Base-by-base conservation (phyloP, 2,888 invertebrate genomes). In the Stenolophus ochropezus region DNA sequence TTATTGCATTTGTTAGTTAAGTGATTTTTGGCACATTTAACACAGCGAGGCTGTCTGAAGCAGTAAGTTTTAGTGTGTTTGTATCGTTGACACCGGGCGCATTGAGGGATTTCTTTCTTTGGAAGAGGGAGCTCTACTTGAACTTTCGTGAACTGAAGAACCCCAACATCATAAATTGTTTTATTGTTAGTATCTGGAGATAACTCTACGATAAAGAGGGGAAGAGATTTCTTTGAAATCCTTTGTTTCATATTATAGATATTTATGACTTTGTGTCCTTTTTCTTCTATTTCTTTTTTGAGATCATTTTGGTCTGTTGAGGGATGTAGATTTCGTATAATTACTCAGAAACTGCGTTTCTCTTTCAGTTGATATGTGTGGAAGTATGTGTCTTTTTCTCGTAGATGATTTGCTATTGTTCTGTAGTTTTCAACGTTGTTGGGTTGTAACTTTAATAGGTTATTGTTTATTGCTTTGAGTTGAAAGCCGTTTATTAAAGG, bases 21-120 rank as follows among this genome's bases (percentile, higher is more conserved):
- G 71, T 85, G 84, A n/a, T 83, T 53, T 16, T 61, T 53, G n/a
- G 81, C 82, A 74, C 82, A 78, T 69, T 69, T 23, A 69, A 42
- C 33, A 27, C 82, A 78, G 18, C 61, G 71, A 47, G 42, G 82
- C 6, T 79, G 73, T 73, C 83, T 47, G 14, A 56, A 82, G 53
- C 84, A 84, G 79, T 85, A 85, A n/a, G 78, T 82, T 79, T 84
- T 84, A 0, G 86, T 85, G 71, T 86, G 85, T 0, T 85, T 84
- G 23, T 84, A 86, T 42, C 58, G 11, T 81, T 86, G 86, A 56
- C 85, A 85, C n/a, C 83, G 49, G 11, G 49, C 42, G 14, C 61
- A 56, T 76, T 42, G 56, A 58, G 33, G 33, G 23, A 81, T 23
- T 27, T 81, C 61, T 47, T 21, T 18, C 23, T 53, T 76, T 51